Evolutionary conservation across 1,140 invertebrate genomes (phyloP).

Genomic region (Gryon sp.): DNA sequence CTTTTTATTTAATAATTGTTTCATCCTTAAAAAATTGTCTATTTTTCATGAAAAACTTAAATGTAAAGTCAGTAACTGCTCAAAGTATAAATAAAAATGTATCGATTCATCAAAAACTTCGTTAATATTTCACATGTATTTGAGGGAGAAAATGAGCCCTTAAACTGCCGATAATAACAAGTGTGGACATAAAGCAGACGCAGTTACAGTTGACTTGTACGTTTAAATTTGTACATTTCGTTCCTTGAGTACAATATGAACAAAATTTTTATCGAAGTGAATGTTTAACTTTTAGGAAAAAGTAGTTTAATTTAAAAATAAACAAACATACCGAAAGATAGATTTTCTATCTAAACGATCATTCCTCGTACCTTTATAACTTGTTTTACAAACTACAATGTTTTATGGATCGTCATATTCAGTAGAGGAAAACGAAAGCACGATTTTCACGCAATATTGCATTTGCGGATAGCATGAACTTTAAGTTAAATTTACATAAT

Average conservation of each 20-base stretch:
- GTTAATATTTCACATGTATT: constrained; percentile 54
- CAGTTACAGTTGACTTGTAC: constrained; percentile 51
- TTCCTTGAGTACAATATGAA: too few species aligned
- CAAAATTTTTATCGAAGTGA: too few species aligned
- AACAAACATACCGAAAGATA: too few species aligned
- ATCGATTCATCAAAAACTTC: constrained; percentile 55
- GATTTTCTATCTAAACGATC: too few species aligned
- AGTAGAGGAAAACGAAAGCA: constrained; percentile 48
- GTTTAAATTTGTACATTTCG: constrained; percentile 62
- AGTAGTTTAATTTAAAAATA: too few species aligned
- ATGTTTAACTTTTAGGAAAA: too few species aligned
- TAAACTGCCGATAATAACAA: constrained; percentile 60
- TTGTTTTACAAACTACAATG: constrained; percentile 31
- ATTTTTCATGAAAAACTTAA: too few species aligned
- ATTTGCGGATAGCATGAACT: constrained; percentile 37
- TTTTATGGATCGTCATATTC: constrained; percentile 45
- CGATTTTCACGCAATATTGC: constrained; percentile 53
- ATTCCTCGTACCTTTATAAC: constrained; percentile 24
- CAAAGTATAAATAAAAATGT: constrained; percentile 28
- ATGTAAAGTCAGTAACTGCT: constrained; percentile 43
- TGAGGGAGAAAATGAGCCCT: constrained; percentile 60
- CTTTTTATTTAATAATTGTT: too few species aligned
- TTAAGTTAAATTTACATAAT: constrained; percentile 66
- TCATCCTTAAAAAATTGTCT: too few species aligned
- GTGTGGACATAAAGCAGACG: constrained; percentile 60